Evolutionary conservation across 1,140 invertebrate genomes (phyloP), one percentile per base, ranked within the genome.

Genomic region (Lordiphosa collinella): DNA sequence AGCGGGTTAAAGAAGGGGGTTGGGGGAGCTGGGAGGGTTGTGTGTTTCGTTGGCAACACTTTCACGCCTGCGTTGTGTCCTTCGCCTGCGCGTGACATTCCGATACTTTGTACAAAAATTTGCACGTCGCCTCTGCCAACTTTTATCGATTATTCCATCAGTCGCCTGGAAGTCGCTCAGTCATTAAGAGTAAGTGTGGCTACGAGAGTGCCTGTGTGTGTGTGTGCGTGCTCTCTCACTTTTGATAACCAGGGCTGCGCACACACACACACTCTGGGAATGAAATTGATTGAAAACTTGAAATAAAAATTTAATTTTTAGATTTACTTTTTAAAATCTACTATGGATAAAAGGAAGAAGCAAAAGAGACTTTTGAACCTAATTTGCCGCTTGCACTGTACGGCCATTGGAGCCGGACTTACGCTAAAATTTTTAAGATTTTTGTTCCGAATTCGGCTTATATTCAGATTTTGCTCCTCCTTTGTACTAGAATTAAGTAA

Each of bases 21-120:
- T 22, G 18, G 22, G 5, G 22, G 0, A 1, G 25, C 6, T 40
- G 3, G 41, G 22, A 12, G 25, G 22, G 25, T 9, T 31, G 16
- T 22, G 25, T 44, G 1, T 34, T 18, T 29, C 31, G 65, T 32
- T 79, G 70, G 74, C 70, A 74, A 74, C 70, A 79, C 68, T 72
- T 78, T 68, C 55, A 66, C 73, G 74, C 71, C 49, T 63, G 68
- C 50, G 68, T 69, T 22, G 32, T 80, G 60, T 79, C 70, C 76
- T 79, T 79, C 76, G 70, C 76, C 70, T 82, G 76, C 76, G 76
- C 75, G 71, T 80, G 70, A 76, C 76, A 76, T 80, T 80, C 66
- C 76, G 78, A 80, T 80, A 82, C 68, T 56, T 76, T 82, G 72
- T 80, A 80, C 61, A 82, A 57, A 61, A 49, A 69, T 69, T 44